Base-by-base conservation (phyloP, 1,140 invertebrate species). In the Ectropis grisescens region DNA sequence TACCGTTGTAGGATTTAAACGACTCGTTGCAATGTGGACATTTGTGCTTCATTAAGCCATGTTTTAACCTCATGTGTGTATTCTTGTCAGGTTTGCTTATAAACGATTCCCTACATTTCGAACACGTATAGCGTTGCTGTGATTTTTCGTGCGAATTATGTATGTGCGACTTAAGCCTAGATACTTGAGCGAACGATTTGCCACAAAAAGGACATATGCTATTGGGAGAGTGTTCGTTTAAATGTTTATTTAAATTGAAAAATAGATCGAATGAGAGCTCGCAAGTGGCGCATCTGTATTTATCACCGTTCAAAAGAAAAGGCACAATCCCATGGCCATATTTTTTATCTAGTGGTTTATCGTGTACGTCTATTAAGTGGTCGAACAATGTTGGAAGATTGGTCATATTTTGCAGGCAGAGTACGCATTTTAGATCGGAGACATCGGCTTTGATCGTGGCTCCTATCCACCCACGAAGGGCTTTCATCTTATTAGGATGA, bases 1-100 rank as follows among this genome's bases (percentile, higher is more conserved):
- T 61, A 16, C 80, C 74, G 2, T 65, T 62, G 33, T 84, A 83
- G 0, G 65, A 50, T 36, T 82, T 81, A 29, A 87, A 87, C 2
- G 58, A 66, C 30, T 83, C 80, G 2, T 75, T 75, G 41, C 85
- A 87, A 29, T 69, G 68, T 0, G 70, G 68, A 48, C 81, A 83
- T 22, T 57, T 59, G 33, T 82, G 80, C 24, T n/a, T 14, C 66
- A 52, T 30, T 45, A 54, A 13, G 60, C 47, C 57, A 27, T 71
- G 67, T 14, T 37, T 43, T 11, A 41, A 13, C n/a, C 48, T 47
- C 8, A 69, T 48, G 19, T 81, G 76, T 13, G 42, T 58, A 31
- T 69, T 64, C 24, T 40, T 67, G 61, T 36, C 0, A 45, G 34
- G 12, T 47, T 48, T 0, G 55, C 16, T 66, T 6, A 57, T 33